Percentiles rank a stretch among this genome's conserved stretches.
Conservation (phyloP, 2,113 vertebrate species). For the Gymnarchus niloticus region DNA sequence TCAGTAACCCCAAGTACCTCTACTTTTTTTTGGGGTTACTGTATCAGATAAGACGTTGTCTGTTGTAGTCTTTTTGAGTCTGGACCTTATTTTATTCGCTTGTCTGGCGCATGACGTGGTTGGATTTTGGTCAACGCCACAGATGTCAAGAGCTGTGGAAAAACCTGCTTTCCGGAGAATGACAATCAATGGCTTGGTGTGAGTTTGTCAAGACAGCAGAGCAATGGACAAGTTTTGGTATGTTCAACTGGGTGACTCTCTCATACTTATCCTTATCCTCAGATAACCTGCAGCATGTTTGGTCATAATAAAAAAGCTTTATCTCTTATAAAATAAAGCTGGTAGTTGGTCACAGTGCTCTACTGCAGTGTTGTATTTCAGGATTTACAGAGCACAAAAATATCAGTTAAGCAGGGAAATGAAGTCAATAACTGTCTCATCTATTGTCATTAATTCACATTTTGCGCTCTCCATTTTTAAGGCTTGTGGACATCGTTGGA, state of each 20-base stretch:
- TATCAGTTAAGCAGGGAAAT: not conserved
- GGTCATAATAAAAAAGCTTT: not conserved
- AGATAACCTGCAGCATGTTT: not conserved
- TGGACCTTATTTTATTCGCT: not conserved
- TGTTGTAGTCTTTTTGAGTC: not conserved
- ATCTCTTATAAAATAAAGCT: not conserved
- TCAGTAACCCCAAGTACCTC: not conserved
- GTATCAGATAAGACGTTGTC: not conserved
- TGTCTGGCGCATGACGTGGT: not conserved
- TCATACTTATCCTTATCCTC: not conserved
- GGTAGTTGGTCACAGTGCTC: too few species aligned
- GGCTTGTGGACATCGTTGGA: slow-evolving; percentile 91
- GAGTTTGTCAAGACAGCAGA: slow-evolving; percentile 80
- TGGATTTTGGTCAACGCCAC: slow-evolving; percentile 20
- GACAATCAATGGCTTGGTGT: slow-evolving; percentile 95
- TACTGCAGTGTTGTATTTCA: too few species aligned
- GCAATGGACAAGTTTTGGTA: slow-evolving; percentile 79
- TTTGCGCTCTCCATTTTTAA: slow-evolving; percentile 37
- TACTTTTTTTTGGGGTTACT: not conserved
- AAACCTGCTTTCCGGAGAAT: slow-evolving; percentile 75
- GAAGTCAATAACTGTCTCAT: not conserved
- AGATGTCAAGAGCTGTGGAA: slow-evolving; percentile 76
- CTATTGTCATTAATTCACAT: not conserved
- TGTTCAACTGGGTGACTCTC: slow-evolving; percentile 13
- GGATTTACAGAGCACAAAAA: too few species aligned